These are phyloP conservation scores for Rhinogobio ventralis DNA, from an alignment of 2,797 vertebrate species.

Conservation along the genomic window DNA sequence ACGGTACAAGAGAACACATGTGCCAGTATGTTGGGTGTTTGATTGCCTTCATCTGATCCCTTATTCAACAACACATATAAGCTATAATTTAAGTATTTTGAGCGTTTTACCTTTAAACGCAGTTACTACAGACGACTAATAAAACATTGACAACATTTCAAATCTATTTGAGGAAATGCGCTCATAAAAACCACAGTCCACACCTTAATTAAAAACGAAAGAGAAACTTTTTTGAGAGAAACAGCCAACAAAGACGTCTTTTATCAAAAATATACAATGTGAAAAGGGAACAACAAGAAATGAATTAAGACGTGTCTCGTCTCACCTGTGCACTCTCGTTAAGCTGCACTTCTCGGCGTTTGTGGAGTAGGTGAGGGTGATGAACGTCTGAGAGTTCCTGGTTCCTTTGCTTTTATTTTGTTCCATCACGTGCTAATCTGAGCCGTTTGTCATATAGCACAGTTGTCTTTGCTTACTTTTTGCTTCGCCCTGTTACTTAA, in stretches of 20 bases:
- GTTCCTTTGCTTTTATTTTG: slow-evolving; percentile 32
- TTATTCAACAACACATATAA: not conserved
- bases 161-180: not conserved
- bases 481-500: not conserved
- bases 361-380: not conserved
- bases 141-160: not conserved
- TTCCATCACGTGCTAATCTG: slow-evolving; percentile 36
- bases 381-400: slow-evolving; percentile 18
- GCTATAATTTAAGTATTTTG: not conserved
- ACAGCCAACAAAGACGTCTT: not conserved
- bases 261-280: not conserved
- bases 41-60: not conserved
- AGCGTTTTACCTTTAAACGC: not conserved
- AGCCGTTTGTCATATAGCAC: not conserved
- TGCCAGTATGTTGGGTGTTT: not conserved
- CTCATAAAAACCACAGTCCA: not conserved
- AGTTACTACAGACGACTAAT: not conserved
- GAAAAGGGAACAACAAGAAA: not conserved
- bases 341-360: not conserved
- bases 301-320: too few relatives aligned
- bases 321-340: slow-evolving; percentile 27
- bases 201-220: slow-evolving; percentile 36
- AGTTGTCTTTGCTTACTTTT: not conserved
- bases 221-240: not conserved
- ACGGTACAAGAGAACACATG: not conserved